Percentiles rank a stretch among this genome's conserved stretches.
phyloP scores from a whole-genome alignment of 2,888 invertebrate genomes.

The Tetranychus truncatus region DNA sequence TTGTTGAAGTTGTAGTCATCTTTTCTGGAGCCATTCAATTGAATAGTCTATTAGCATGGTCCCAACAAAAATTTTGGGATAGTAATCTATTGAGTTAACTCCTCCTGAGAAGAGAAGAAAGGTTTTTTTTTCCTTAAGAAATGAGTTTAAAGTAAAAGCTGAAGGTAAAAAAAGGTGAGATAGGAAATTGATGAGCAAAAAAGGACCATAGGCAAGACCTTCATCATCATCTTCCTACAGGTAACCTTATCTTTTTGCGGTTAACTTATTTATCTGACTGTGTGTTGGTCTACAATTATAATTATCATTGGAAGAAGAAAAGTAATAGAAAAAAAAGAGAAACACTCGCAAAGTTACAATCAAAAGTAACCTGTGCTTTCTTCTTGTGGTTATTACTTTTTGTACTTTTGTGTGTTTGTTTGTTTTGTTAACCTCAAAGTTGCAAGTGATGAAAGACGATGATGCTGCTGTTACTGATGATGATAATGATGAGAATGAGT shows the following conservation, averaged over 20 bases:
- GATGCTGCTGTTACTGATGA: not conserved
- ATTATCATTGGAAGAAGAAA: not conserved
- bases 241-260: conserved; percentile 6
- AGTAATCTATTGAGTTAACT: not conserved
- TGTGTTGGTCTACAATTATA: not conserved
- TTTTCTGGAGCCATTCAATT: not conserved
- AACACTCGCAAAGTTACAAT: not conserved
- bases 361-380: not conserved
- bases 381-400: not conserved
- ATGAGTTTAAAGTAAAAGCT: not conserved
- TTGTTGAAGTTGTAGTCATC: not conserved
- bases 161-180: not conserved
- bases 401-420: not conserved
- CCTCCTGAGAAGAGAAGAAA: not conserved
- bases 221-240: not conserved
- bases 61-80: not conserved
- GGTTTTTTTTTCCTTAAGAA: not conserved
- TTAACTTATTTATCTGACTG: conserved; percentile 6
- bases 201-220: not conserved
- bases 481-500: conserved; percentile 2
- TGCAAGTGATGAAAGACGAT: not conserved
- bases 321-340: no score
- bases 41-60: not conserved
- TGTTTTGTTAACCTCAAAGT: not conserved
- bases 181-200: not conserved